Base-by-base conservation (phyloP, 1,140 invertebrate genomes). In the Streblospio benedicti region DNA sequence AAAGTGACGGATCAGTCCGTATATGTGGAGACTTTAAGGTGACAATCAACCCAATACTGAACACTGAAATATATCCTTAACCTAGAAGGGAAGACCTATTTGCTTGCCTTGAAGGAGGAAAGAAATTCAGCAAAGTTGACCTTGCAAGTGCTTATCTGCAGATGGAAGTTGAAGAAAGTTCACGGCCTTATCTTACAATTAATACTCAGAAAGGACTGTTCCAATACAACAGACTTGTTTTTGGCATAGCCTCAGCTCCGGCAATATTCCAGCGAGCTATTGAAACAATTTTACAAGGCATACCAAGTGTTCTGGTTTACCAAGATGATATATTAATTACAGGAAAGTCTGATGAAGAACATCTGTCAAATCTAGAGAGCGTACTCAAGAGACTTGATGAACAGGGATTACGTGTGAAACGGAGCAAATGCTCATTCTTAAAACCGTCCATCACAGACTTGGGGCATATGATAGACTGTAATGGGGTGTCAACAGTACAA, bases 191-290 rank as follows among this genome's bases (percentile, higher is more conserved):
- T 16, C 6, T 63, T 30, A 64, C 66, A 0, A 64, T 73, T 25
- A 70, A 71, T 43, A 78, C 77, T 25, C 74, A 73, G 23, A 68
- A 70, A 43, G 80, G 81, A 4, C 54, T 81, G 9, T 81, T 70
- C 61, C 63, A 65, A 12, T 74, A 77, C 14, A 74, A 74, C 30
- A 51, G 79, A 12, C 60, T 83, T 59, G 71, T 74, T 9, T 82
- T 80, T 67, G 79, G 81, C 2, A 70, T 81, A 5, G 68, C 71
- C 28, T 69, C 72, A n/a, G 27, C 57, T 2, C 59, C 59, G 2
- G 50, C 49, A 32, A 56, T 63, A 1, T 68, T 65, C 41, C 62
- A 67, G 33, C 32, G 49, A 47, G n/a, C 18, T 14, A 67, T 60
- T 27, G 63, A 67, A 14, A 38, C 33, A 53, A 41, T 67, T 2